Percentiles rank a stretch among this genome's conserved stretches.
Evolutionary conservation across 2,113 vertebrate species (phyloP).

Genomic region (Tenebrosternarchus preto): DNA sequence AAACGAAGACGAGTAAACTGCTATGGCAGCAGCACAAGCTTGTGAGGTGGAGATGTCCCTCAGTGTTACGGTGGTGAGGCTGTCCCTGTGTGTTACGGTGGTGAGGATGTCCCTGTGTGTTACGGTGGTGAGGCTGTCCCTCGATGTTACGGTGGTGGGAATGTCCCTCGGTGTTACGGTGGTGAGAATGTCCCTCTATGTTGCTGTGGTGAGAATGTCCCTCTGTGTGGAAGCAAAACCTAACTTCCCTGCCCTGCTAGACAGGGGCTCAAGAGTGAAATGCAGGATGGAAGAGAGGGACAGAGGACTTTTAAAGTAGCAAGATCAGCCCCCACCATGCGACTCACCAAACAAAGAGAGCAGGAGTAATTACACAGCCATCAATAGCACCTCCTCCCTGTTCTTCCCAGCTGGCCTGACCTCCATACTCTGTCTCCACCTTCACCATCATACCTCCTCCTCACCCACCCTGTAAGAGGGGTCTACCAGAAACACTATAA

Average conservation of each 20-base stretch:
- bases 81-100: too few species aligned
- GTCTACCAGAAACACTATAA: background rate
- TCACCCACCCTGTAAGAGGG: background rate
- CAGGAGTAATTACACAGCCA: conserved; percentile 69
- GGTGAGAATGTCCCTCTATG: background rate
- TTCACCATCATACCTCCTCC: background rate
- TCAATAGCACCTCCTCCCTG: conserved; percentile 58
- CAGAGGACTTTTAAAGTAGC: conserved; percentile 34
- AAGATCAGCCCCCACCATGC: conserved; percentile 47
- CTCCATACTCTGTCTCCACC: conserved; percentile 5
- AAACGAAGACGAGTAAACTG: background rate
- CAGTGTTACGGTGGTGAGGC: too few species aligned
- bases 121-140: too few species aligned
- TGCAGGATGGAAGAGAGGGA: conserved; percentile 13
- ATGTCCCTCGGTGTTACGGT: background rate
- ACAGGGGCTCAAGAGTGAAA: background rate
- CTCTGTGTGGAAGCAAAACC: background rate
- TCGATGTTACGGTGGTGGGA: too few species aligned
- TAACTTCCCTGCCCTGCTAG: background rate
- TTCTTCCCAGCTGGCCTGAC: conserved; percentile 18
- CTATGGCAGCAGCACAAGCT: background rate
- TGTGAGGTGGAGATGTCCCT: background rate
- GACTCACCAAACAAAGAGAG: conserved; percentile 61
- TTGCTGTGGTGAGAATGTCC: background rate
- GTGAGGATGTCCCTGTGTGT: too few species aligned